Percentiles rank a stretch among this genome's conserved stretches.
These are phyloP conservation scores for Microplitis manilae DNA, from an alignment of 2,888 invertebrate species.

Conservation along the genomic window DNA sequence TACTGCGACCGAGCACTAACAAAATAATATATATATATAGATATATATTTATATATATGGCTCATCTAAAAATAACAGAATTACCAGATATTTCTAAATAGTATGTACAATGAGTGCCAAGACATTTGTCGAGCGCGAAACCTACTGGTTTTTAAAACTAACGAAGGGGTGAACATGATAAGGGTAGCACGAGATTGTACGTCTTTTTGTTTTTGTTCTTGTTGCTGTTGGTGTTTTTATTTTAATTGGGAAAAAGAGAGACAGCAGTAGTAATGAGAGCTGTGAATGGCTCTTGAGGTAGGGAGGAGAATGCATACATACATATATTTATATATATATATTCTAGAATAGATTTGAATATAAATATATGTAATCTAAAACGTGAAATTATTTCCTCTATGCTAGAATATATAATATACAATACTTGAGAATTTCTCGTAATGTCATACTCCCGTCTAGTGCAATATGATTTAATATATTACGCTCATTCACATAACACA, in stretches of 20 bases:
- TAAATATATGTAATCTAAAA: constrained; percentile 47
- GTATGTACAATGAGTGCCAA: constrained; percentile 60
- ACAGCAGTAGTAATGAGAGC: constrained; percentile 42
- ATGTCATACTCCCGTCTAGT: constrained; percentile 20
- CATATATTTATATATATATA: constrained; percentile 41
- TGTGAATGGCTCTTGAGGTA: constrained; percentile 57
- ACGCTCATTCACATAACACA: constrained; percentile 32
- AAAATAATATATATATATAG: constrained; percentile 21
- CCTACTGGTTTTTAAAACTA: not conserved
- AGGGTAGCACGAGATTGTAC: constrained; percentile 19
- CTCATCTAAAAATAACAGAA: constrained; percentile 48
- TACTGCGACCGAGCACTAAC: constrained; percentile 36
- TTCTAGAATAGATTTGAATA: constrained; percentile 39
- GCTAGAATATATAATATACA: constrained; percentile 50
- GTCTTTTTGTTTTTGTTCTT: constrained; percentile 20
- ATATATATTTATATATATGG: not conserved
- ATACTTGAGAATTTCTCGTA: constrained; percentile 51
- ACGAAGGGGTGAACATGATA: constrained; percentile 1
- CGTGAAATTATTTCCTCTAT: constrained; percentile 45
- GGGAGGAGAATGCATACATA: constrained; percentile 56
- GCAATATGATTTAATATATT: constrained; percentile 15
- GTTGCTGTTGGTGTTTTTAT: constrained; percentile 2
- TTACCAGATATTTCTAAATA: constrained; percentile 54
- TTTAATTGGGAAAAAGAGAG: constrained; percentile 8
- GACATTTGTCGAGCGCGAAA: constrained; percentile 42